Evolutionary conservation across 35 echinoderm and acorn worm species (phyloP).

Genomic region (Chiridota heheva): DNA sequence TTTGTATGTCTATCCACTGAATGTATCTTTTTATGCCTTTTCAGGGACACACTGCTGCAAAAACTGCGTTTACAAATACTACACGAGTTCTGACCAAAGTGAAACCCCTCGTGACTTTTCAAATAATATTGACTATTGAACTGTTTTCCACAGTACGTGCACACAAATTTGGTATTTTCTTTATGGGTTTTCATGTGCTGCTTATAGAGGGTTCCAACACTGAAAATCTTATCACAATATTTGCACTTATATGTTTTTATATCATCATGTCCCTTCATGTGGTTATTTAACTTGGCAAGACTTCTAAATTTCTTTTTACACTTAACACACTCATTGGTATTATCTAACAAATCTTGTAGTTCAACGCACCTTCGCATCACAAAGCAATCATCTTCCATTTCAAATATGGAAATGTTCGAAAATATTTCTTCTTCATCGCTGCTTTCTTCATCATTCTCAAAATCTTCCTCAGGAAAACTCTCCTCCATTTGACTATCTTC

Average conservation of each 20-base stretch:
- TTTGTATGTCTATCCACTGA: no score
- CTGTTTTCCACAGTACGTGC: conserved; percentile 21
- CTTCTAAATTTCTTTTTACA: conserved; percentile 4
- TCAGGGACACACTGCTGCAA: neutral
- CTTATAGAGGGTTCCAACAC: neutral
- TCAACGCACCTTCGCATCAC: conserved; percentile 4
- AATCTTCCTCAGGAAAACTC: conserved; percentile 15
- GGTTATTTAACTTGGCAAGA: neutral
- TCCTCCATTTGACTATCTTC: no score
- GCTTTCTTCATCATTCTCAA: conserved; percentile 24
- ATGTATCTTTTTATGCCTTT: conserved; percentile 18
- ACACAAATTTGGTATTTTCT: conserved; percentile 21
- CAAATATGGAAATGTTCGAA: conserved; percentile 20
- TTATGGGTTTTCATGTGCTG: conserved; percentile 17
- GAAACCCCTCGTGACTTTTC: conserved; percentile 19
- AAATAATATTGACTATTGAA: conserved; percentile 22
- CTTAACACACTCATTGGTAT: conserved; percentile 7
- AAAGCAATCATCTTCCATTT: conserved; percentile 15
- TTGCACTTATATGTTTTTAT: conserved; percentile 1
- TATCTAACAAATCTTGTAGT: conserved; percentile 11
- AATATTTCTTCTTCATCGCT: conserved; percentile 23
- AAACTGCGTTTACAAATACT: neutral
- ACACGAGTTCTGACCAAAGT: conserved; percentile 7
- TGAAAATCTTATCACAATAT: conserved; percentile 13
- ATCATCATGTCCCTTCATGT: conserved; percentile 18